These are phyloP conservation scores for Hymenopus coronatus DNA, from an alignment of 2,888 invertebrate genomes.

Conservation along the genomic window DNA sequence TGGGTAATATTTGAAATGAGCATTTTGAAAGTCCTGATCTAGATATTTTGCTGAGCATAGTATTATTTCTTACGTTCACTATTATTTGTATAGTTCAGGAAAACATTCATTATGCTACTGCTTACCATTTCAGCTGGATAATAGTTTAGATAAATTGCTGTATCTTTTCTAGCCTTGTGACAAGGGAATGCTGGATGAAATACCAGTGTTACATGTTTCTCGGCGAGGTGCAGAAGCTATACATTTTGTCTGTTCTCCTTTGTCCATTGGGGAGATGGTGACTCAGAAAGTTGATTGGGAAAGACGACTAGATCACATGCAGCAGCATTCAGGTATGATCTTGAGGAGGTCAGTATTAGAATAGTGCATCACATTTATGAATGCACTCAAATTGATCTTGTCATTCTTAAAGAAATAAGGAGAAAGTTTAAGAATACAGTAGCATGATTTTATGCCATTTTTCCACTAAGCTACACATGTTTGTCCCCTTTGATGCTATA, in stretches of 20 bases:
- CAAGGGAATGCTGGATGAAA: conserved; percentile 64
- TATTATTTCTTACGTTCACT: background rate
- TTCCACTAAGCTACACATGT: too few relatives aligned
- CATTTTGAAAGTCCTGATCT: too few relatives aligned
- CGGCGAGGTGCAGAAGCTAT: conserved; percentile 68
- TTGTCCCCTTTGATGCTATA: too few relatives aligned
- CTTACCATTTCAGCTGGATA: background rate
- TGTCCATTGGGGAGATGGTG: conserved; percentile 62
- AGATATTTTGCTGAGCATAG: too few relatives aligned
- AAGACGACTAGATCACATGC: conserved; percentile 84
- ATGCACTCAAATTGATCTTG: background rate
- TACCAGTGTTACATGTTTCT: conserved; percentile 66
- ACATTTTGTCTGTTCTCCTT: conserved; percentile 63
- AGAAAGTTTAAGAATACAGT: too few relatives aligned
- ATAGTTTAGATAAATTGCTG: background rate
- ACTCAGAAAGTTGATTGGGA: conserved; percentile 69
- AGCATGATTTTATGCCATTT: too few relatives aligned
- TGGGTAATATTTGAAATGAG: too few relatives aligned
- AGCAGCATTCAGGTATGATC: conserved; percentile 76
- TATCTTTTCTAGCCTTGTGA: conserved; percentile 65
- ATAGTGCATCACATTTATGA: background rate
- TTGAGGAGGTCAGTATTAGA: background rate
- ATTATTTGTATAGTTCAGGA: too few relatives aligned
- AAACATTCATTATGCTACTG: too few relatives aligned
- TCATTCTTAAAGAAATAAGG: too few relatives aligned